Percentiles rank a stretch among this genome's conserved stretches.
Conservation (phyloP, 2,888 invertebrate species). For the Lypha dubia region DNA sequence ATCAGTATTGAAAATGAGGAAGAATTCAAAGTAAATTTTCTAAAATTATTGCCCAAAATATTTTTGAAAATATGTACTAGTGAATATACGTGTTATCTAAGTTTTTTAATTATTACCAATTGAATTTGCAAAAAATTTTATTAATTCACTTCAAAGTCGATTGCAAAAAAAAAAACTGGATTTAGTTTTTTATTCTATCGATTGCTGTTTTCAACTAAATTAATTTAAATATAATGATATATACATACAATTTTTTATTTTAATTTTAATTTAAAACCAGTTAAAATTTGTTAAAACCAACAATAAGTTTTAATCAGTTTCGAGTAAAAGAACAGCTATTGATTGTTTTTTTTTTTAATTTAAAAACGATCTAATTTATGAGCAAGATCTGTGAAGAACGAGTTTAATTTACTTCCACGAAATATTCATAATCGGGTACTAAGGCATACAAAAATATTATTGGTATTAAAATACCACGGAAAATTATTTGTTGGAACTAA, state of each 20-base stretch:
- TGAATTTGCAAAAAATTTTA: neutral
- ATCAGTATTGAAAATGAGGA: too few species aligned
- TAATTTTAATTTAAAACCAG: neutral
- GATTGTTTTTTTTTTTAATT: neutral
- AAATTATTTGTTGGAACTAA: neutral
- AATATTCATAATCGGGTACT: neutral
- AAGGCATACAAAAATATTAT: neutral
- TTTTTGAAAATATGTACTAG: too few species aligned
- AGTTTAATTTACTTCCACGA: conserved; percentile 5
- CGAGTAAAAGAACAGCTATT: neutral
- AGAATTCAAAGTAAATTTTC: too few species aligned
- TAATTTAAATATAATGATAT: neutral
- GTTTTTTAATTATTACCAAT: neutral
- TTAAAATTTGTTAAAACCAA: neutral
- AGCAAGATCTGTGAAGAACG: neutral
- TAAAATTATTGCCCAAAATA: too few species aligned
- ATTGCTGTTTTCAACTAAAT: neutral
- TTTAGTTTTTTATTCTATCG: neutral
- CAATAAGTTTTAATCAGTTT: neutral
- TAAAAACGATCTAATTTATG: neutral
- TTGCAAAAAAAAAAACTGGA: neutral
- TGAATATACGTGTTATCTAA: too few species aligned
- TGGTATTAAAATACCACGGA: neutral
- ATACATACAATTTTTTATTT: neutral
- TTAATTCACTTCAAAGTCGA: neutral